Evolutionary conservation across 2,113 vertebrate genomes (phyloP), one percentile per base, ranked within the genome.

Genomic region (Actenoides lindsayi): DNA sequence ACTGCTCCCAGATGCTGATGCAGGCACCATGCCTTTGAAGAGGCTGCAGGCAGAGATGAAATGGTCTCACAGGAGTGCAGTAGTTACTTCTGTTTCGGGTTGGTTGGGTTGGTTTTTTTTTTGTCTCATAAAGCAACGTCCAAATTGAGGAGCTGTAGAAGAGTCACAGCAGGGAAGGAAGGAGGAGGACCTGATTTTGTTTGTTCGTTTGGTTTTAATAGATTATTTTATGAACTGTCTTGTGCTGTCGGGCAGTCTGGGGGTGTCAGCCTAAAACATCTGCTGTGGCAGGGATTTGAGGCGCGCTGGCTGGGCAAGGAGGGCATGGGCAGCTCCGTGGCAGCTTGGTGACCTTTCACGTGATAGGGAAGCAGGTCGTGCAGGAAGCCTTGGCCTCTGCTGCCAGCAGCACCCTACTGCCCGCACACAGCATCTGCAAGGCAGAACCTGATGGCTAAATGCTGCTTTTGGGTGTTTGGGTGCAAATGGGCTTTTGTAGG

Each of bases 11-110:
- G 67, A 13, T 41, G 67, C 77, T 48, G 78, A 44, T 87, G 91
- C 50, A 91, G 76, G 93, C 89, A 64, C 0, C 37, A 33, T 76
- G 91, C 81, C 91, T 96, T 96, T 96, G 96, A 97, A 97, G 93
- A 87, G 85, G 83, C 84, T 93, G 89, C 12, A 96, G 80, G 33
- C 81, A 77, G 4, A 57, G 95, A 93, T 84, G 93, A 51, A 92
- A 77, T 37, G 56, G 65, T 73, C 90, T 92, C 80, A 1, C 85
- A 71, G 74, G 91, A 80, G 56, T 65, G 79, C 76, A 86, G 76
- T 35, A 51, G 60, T 69, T 44, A 4, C 23, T 85, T 35, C 28
- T 42, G 42, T 17, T 65, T 50, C 12, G 12, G 16, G 13, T 30
- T 42, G 42, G 15, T 42, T 16, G 42, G 14, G 15, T 14, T 16